Conservation (phyloP, 2,888 invertebrate species). For the Drosophila trichaetosa region DNA sequence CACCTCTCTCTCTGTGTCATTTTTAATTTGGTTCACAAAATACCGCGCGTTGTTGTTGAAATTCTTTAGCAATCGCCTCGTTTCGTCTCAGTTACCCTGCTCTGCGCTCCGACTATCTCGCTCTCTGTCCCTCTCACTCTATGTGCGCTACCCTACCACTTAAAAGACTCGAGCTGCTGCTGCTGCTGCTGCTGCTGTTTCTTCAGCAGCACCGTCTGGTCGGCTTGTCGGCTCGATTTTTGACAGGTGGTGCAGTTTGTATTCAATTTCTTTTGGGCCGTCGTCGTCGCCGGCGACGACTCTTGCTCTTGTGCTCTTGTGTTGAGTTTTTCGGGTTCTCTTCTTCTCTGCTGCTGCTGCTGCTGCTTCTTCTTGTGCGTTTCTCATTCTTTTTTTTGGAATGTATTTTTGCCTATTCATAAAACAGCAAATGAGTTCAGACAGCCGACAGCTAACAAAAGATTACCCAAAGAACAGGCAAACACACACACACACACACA, state of each 20-base stretch:
- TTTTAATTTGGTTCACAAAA: conserved; percentile 80
- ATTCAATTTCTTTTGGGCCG: conserved; percentile 71
- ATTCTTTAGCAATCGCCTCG: conserved; percentile 75
- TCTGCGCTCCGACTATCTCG: conserved; percentile 2
- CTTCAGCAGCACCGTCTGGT: conserved; percentile 54
- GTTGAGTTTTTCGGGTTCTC: conserved; percentile 43
- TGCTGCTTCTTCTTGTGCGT: conserved; percentile 37
- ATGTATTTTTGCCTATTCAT: conserved; percentile 77
- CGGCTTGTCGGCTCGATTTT: conserved; percentile 69
- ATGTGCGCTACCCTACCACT: conserved; percentile 31
- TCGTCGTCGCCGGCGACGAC: conserved; percentile 67
- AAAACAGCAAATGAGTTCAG: conserved; percentile 77
- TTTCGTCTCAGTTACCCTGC: conserved; percentile 29
- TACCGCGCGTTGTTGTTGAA: conserved; percentile 77
- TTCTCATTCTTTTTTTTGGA: conserved; percentile 47
- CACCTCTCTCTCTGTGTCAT: conserved; percentile 56
- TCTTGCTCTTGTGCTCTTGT: conserved; percentile 67
- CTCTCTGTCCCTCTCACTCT: conserved; percentile 1
- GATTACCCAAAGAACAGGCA: conserved; percentile 50
- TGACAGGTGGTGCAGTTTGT: conserved; percentile 83
- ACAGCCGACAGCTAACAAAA: conserved; percentile 56
- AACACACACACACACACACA: conserved; percentile 13
- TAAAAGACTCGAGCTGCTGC: conserved; percentile 54
- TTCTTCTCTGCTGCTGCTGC: conserved; percentile 24
- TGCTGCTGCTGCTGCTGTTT: conserved; percentile 41